Base-by-base conservation (phyloP, 92 coral and sea anemone genomes). In the Porites divaricata region DNA sequence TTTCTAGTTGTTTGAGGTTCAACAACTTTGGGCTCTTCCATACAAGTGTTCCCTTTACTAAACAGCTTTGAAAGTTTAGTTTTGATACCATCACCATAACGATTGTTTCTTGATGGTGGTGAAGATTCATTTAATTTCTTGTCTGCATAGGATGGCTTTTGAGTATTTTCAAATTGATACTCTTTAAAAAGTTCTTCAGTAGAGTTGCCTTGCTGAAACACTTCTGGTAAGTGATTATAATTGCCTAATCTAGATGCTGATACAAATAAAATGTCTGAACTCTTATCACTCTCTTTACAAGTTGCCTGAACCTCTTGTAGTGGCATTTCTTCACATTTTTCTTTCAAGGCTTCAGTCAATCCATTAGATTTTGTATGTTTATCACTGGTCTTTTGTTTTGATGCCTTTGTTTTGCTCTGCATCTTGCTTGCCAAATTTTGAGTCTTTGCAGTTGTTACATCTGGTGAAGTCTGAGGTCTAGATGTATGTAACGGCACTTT, bases 51-150 rank as follows among this genome's bases (percentile, higher is more conserved):
- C 70, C 88, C 93, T 77, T 92, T 80, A 72, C 82, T 92, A 85
- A 94, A 94, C 52, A 94, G 88, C 88, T 90, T 93, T 69, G 93
- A 85, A n/a, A 91, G 81, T 61, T 92, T 83, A 23, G 95, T 91
- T 82, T 92, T 94, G 64, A 94, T 86, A 25, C 95, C 86, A 61
- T 48, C 80, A 67, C 93, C 88, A 83, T 94, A 94, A 48, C 98
- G 93, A 81, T 86, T 89, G 66, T 94, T 94, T 51, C 80, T 80
- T 20, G 80, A 54, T 41, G 86, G 86, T 20, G 92, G 92, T 23
- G 86, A 84, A 25, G 23, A 45, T 7, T 73, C 89, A 13, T 50
- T 67, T 25, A n/a, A 48, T 9, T 70, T 67, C 53, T 52, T 51
- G 53, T 79, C 65, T 0, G 75, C 23, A 25, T 17, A 1, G 7